Conservation (phyloP, 2,888 invertebrate genomes). For the Platycnemis pennipes region DNA sequence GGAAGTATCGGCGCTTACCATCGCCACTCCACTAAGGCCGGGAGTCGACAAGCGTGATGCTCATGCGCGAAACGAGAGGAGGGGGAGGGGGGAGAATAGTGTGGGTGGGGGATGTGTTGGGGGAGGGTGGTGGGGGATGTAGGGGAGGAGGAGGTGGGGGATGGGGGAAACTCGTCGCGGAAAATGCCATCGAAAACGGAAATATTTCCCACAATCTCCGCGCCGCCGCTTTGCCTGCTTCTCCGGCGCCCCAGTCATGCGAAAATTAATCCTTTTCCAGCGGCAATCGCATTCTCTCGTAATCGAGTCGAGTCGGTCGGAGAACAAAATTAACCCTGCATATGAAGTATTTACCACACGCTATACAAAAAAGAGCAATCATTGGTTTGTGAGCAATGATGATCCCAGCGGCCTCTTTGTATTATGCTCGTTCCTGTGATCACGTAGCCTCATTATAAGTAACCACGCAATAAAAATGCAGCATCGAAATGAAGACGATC, state of each 20-base stretch:
- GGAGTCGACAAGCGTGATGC: no score
- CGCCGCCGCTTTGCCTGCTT: not conserved
- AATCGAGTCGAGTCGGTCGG: slow-evolving; percentile 1
- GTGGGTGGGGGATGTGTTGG: no score
- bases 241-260: not conserved
- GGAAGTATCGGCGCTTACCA: not conserved
- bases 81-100: not conserved
- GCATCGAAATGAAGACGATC: no score
- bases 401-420: not conserved
- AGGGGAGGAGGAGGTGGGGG: not conserved
- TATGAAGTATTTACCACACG: not conserved
- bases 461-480: no score
- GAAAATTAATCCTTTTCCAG: not conserved
- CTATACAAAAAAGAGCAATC: not conserved
- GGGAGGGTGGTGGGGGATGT: no score
- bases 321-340: not conserved
- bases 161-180: not conserved
- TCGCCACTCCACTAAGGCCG: no score
- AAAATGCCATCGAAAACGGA: not conserved
- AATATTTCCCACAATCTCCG: slow-evolving; percentile 3
- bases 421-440: not conserved
- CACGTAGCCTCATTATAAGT: no score
- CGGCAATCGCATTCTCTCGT: not conserved
- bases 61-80: not conserved
- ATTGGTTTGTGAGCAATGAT: not conserved